A percentile compares a stretch with the other conserved stretches of the same genome.
These are phyloP conservation scores for Lutjanus argentimaculatus DNA, from an alignment of 2,797 vertebrate genomes.

Conservation along the genomic window DNA sequence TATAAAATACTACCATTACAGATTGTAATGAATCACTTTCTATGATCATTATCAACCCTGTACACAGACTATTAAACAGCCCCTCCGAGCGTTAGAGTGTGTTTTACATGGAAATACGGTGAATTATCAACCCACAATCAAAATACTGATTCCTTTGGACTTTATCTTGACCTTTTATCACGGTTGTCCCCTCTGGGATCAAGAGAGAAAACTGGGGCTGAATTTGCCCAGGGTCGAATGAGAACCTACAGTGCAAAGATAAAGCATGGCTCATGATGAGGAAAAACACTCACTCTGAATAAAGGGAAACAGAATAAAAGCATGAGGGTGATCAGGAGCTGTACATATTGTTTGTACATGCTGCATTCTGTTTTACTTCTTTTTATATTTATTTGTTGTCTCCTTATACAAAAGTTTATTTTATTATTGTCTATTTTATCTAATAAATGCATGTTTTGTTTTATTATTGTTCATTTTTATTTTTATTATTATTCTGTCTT, in stretches of 20 bases:
- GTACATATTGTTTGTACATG: background rate
- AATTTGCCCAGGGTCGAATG: background rate
- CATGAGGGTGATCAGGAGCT: background rate
- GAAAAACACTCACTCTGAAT: conserved; percentile 9
- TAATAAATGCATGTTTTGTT: too few relatives aligned
- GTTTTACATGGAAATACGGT: conserved; percentile 20
- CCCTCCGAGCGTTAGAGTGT: background rate
- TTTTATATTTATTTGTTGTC: too few relatives aligned
- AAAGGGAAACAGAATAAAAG: background rate
- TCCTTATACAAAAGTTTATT: too few relatives aligned
- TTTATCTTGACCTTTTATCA: conserved; percentile 28
- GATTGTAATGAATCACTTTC: conserved; percentile 34
- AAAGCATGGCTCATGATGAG: background rate
- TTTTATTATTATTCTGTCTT: too few relatives aligned
- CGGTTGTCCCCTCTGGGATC: conserved; percentile 7
- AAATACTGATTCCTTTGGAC: conserved; percentile 11
- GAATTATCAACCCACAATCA: conserved; percentile 16
- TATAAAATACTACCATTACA: conserved; percentile 20
- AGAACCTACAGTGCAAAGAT: conserved; percentile 5
- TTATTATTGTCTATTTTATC: too few relatives aligned
- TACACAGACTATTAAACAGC: conserved; percentile 24
- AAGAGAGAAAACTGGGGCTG: conserved; percentile 12
- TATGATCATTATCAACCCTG: conserved; percentile 20
- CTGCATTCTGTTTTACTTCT: too few relatives aligned
- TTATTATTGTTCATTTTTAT: too few relatives aligned